These are phyloP conservation scores for Cydia amplana DNA, from an alignment of 1,140 invertebrate genomes.

Conservation along the genomic window DNA sequence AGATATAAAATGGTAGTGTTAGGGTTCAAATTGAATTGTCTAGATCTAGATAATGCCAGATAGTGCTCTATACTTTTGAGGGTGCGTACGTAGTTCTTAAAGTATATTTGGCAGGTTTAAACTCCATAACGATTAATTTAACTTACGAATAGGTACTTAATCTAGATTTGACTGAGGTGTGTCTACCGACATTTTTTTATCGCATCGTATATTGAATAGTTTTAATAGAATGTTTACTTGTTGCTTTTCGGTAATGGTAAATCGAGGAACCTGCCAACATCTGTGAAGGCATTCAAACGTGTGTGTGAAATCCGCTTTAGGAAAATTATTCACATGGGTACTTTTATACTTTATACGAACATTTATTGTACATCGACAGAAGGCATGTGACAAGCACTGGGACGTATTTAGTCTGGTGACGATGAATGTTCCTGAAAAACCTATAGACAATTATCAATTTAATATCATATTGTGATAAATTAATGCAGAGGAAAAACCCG, in stretches of 20 bases:
- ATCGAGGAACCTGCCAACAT: too few relatives aligned
- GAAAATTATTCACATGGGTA: too few relatives aligned
- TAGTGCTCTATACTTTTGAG: background rate
- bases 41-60: background rate
- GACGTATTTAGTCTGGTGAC: background rate
- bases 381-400: too few relatives aligned
- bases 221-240: background rate
- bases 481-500: background rate
- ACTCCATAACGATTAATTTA: constrained; percentile 44
- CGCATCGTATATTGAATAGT: background rate
- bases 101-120: constrained; percentile 70
- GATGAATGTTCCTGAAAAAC: too few relatives aligned
- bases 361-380: too few relatives aligned
- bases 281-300: too few relatives aligned
- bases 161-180: constrained; percentile 2
- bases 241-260: background rate
- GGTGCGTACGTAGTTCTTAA: constrained; percentile 44
- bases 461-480: background rate
- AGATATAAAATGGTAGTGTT: too few relatives aligned
- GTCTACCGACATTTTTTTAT: background rate
- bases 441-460: background rate
- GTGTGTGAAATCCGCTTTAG: too few relatives aligned
- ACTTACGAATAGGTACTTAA: background rate
- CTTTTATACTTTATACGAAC: too few relatives aligned
- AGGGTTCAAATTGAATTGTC: background rate